Conservation (phyloP, 2,888 invertebrate genomes). For the Brenthis daphne region DNA sequence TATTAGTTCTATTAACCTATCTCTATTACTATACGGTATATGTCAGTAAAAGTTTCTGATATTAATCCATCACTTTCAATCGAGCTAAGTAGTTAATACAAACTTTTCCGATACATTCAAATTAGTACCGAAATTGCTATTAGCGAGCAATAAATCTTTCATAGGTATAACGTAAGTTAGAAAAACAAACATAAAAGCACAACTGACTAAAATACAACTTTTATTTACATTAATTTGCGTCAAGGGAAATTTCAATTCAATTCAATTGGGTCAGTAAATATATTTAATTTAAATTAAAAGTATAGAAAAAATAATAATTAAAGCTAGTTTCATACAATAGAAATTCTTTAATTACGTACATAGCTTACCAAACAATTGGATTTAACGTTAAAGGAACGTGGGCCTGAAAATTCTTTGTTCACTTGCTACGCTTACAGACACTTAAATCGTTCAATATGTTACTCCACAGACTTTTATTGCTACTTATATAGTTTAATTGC, state of each 20-base stretch:
- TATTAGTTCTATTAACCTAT: no score
- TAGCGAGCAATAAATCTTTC: conserved; percentile 13
- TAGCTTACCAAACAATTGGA: conserved; percentile 6
- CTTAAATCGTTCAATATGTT: conserved; percentile 11
- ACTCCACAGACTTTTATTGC: conserved; percentile 63
- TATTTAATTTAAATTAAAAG: no score
- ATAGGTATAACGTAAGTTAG: background rate
- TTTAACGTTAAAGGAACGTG: conserved; percentile 7
- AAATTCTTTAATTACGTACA: conserved; percentile 3
- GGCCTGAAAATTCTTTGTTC: conserved; percentile 4
- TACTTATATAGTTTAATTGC: conserved; percentile 71
- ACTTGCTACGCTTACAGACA: background rate
- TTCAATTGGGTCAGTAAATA: no score
- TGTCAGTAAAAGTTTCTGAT: no score
- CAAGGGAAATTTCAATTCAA: no score
- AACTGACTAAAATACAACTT: no score
- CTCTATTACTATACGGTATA: no score
- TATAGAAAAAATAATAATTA: no score
- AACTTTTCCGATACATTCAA: conserved; percentile 18
- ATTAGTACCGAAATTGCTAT: conserved; percentile 16
- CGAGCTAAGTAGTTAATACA: background rate
- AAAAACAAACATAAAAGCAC: no score
- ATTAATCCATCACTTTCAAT: conserved; percentile 8
- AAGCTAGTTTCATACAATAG: background rate
- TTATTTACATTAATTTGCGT: no score